A percentile compares a stretch with the other conserved stretches of the same genome.
Conservation (phyloP, 2,113 vertebrate genomes). For the Manacus vitellinus region DNA sequence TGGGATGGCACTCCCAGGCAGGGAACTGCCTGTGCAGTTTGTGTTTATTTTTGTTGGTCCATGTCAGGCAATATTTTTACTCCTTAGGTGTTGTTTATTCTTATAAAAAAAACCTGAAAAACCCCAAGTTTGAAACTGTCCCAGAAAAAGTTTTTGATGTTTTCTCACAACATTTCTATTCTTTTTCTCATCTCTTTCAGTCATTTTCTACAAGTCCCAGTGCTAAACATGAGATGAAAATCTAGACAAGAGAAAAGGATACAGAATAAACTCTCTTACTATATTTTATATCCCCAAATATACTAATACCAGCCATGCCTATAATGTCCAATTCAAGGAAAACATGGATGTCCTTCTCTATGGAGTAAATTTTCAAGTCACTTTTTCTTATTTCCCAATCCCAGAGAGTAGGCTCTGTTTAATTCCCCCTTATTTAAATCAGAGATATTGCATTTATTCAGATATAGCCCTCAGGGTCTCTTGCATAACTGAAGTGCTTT, state of each 20-base stretch:
- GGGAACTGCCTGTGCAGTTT: neutral
- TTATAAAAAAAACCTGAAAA: neutral
- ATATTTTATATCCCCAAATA: neutral
- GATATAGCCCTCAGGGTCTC: neutral
- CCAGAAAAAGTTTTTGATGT: neutral
- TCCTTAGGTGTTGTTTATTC: neutral
- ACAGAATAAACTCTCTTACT: neutral
- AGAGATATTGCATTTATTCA: neutral
- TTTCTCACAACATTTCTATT: neutral
- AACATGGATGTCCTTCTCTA: neutral
- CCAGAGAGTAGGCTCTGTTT: neutral
- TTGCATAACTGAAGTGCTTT: neutral
- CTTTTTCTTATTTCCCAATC: neutral
- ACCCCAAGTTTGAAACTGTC: neutral
- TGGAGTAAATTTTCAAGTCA: neutral
- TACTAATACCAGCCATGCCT: neutral
- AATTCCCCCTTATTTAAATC: neutral
- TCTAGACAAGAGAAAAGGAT: neutral
- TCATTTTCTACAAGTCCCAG: neutral
- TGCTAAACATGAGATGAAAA: neutral
- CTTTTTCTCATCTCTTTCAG: neutral
- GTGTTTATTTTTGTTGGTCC: neutral
- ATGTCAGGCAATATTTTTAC: neutral
- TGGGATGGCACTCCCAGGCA: neutral
- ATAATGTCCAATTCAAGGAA: neutral